phyloP scores from a whole-genome alignment of 2,888 invertebrate genomes.

The Notocelia uddmanniana region DNA sequence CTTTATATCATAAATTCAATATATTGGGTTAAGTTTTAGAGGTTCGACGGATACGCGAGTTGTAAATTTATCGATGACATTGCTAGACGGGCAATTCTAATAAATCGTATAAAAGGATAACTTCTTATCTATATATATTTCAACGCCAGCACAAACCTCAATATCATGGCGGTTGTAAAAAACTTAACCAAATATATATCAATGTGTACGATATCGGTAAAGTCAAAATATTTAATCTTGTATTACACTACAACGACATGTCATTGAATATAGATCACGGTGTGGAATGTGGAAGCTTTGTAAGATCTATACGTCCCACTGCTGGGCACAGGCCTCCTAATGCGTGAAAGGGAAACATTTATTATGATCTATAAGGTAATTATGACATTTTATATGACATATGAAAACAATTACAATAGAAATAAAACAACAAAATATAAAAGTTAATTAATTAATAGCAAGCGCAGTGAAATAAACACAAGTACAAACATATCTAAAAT shows the following conservation, averaged over 20 bases:
- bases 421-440: no score
- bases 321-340: no score
- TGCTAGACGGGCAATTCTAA: background rate
- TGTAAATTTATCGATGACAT: constrained; percentile 23
- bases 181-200: background rate
- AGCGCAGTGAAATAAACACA: background rate
- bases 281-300: no score
- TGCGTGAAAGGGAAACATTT: no score
- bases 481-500: background rate
- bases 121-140: constrained; percentile 13
- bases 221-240: no score
- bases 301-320: no score
- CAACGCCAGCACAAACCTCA: background rate
- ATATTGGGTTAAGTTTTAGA: constrained; percentile 18
- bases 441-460: background rate
- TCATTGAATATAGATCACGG: no score
- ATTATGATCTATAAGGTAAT: no score
- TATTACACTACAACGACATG: no score
- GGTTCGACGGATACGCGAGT: constrained; percentile 1
- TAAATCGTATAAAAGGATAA: constrained; percentile 17
- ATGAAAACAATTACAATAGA: no score
- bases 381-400: no score
- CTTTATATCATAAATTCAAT: constrained; percentile 9
- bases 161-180: background rate
- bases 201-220: background rate